Base-by-base conservation (phyloP, 2,797 vertebrate genomes). In the Rhynchotus rufescens region DNA sequence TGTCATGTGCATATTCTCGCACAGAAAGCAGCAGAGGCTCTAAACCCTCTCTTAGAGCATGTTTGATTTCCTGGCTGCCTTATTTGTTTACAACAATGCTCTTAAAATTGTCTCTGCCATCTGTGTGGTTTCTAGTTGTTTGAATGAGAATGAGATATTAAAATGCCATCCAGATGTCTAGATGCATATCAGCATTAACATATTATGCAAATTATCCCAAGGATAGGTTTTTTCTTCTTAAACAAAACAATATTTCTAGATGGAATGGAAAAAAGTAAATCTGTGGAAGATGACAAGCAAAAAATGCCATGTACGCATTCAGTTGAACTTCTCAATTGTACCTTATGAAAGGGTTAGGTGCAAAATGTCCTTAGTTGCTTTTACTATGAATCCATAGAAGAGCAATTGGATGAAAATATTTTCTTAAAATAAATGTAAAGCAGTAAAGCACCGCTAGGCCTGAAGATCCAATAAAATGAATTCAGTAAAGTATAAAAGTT, bases 81-180 rank as follows among this genome's bases (percentile, higher is more conserved):
- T 97, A 96, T 97, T 97, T 97, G 97, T 97, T 97, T 97, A 97
- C 97, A 97, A 97, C 97, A 97, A 97, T 97, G 97, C 96, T 97
- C 96, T 97, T 97, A 96, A 97, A 98, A 97, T 97, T 96, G 97
- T 95, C 97, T 96, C 94, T 67, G 66, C 98, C 98, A 98, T 98
- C 98, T 98, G 98, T 96, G 97, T 96, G 96, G 96, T 95, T 97
- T 96, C 96, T 96, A 95, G 93, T 96, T 96, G 95, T 97, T 81
- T 96, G 97, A 98, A 98, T 97, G 97, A 96, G 96, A 97, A 98
- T 97, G 97, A 98, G 97, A 97, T 96, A 97, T 98, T 97, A 97
- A 98, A 98, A 98, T 98, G 96, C 97, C 97, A 97, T 97, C 98
- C 98, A 98, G 98, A 97, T 98, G 98, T 97, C 98, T 97, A 94